Base-by-base conservation (phyloP, 2,888 invertebrate genomes). In the Synanthedon myopaeformis region DNA sequence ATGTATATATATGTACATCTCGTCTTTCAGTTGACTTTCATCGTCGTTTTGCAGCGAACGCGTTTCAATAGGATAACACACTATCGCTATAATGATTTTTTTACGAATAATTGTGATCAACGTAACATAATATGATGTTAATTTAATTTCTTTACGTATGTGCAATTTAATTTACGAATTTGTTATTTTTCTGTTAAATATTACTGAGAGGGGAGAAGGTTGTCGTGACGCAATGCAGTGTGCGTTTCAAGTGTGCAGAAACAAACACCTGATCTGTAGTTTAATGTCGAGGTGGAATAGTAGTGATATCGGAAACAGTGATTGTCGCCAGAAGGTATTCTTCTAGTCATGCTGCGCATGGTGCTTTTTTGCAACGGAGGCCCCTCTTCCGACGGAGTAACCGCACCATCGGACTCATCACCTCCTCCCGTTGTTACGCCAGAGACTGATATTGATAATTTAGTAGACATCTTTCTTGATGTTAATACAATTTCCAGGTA, bases 11-110 rank as follows among this genome's bases (percentile, higher is more conserved):
- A 84, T 84, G 77, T 84, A 80, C 79, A 81, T 85, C 86, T 86
- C 86, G 85, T 83, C 85, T 86, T 85, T 85, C 86, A 87, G 86
- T 87, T 86, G 86, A 86, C 86, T 87, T 87, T 86, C 85, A 85
- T 83, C 86, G 82, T 80, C 81, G 85, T 83, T 84, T 82, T 81
- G 84, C 79, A 78, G 85, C 78, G 85, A 86, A 86, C 86, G 86
- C 35, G 86, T 84, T 86, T 86, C 81, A 83, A 82, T 79, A 82
- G 77, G 77, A 75, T 80, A 79, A 82, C 81, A 81, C 83, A 80
- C 72, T 81, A 79, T 79, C 79, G 82, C 82, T 81, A 83, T 83
- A 35, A 10, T 35, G 8, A 10, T 35, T 35, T 35, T 35, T 10
- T 35, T 35, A 35, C 35, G 10, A 8, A 17, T 51, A 23, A 42